These are phyloP conservation scores for Nowickia ferox DNA, from an alignment of 2,888 invertebrate species.

Conservation along the genomic window DNA sequence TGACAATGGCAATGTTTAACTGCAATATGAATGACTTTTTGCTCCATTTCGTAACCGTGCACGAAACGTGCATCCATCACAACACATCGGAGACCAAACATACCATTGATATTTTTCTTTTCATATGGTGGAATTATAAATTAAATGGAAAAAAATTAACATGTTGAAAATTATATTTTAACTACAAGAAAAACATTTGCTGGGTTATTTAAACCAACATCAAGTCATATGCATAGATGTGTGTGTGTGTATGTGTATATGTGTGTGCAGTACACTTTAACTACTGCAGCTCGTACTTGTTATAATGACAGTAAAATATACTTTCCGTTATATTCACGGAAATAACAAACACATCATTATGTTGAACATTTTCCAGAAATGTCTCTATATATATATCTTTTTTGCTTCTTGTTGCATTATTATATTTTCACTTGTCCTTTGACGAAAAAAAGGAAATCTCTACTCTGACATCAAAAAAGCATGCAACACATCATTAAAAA, in stretches of 20 bases:
- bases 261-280: not conserved
- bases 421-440: slow-evolving; percentile 27
- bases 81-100: no score
- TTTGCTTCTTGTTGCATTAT: not conserved
- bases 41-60: no score
- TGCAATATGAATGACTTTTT: no score
- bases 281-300: slow-evolving; percentile 34
- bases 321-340: slow-evolving; percentile 56
- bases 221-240: not conserved
- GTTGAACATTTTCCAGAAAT: slow-evolving; percentile 53
- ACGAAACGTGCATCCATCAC: no score
- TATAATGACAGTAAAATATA: slow-evolving; percentile 54
- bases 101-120: no score
- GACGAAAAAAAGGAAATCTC: slow-evolving; percentile 11
- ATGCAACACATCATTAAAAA: slow-evolving; percentile 68
- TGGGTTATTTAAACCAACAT: slow-evolving; percentile 1
- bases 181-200: not conserved
- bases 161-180: no score
- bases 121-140: no score
- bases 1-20: no score
- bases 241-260: not conserved
- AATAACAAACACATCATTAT: slow-evolving; percentile 69
- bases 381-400: not conserved
- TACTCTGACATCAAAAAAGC: slow-evolving; percentile 41
- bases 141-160: no score